Base-by-base conservation (phyloP, 2,113 vertebrate species). In the Platanista minor region DNA sequence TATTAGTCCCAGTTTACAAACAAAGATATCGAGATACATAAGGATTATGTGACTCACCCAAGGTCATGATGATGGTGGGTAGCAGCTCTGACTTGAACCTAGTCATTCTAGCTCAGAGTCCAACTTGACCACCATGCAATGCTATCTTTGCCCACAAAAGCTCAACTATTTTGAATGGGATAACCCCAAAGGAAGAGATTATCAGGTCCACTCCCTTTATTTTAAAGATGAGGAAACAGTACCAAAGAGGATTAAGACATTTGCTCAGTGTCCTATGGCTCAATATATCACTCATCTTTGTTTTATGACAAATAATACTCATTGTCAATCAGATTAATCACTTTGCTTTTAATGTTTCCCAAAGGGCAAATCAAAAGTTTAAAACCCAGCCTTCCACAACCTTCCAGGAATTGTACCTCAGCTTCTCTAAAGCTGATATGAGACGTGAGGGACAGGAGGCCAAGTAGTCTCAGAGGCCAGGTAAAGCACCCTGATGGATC, bases 271-370 rank as follows among this genome's bases (percentile, higher is more conserved):
- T 67, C 77, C 33, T 11, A 46, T 0, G 61, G 25, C 27, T 80
- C 43, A 62, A 8, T 8, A 1, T 36, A 49, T 62, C 25, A n/a
- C 75, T 94, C 25, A 74, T 33, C 41, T 39, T 61, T 78, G 8
- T 69, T 46, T 86, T 61, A 77, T 18, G 36, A 62, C 72, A 89
- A 85, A 67, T 4, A 81, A 67, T 33, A 54, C 1, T 72, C 12
- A 7, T 6, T 80, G 39, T 67, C 80, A 67, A 41, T 87, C 78
- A 75, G 59, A 62, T 49, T 54, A 62, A 87, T 27, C 18, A 62
- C 74, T 78, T 75, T 87, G 43, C n/a, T 81, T 95, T 92, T 64
- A 52, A 84, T 87, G 39, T 41, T 87, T 97, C 62, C 87, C 74
- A 64, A 94, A 67, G 54, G 41, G 17, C 41, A 93, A 18, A 94